Conservation (phyloP, 2,797 vertebrate species). For the Hyperoplus lanceolatus region DNA sequence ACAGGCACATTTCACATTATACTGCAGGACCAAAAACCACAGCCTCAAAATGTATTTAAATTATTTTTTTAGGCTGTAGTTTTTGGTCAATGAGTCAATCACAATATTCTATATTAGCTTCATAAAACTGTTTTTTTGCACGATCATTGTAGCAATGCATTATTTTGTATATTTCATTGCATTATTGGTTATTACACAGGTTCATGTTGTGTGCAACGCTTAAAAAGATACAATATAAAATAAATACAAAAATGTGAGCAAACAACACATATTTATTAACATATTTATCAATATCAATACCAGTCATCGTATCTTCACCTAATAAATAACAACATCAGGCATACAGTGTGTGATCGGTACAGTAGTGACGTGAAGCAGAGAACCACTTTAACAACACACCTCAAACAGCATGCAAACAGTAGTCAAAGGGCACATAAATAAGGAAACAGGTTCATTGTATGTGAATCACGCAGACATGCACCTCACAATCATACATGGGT, state of each 20-base stretch:
- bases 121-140: not conserved
- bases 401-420: slow-evolving; percentile 53
- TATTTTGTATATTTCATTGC: not conserved
- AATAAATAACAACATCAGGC: slow-evolving; percentile 55
- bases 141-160: not conserved
- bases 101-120: not conserved
- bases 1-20: too few relatives aligned
- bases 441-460: slow-evolving; percentile 15
- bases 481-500: not conserved
- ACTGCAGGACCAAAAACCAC: too few relatives aligned
- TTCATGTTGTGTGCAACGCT: not conserved
- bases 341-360: slow-evolving; percentile 30
- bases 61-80: not conserved
- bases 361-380: slow-evolving; percentile 22
- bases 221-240: not conserved
- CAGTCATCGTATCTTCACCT: slow-evolving; percentile 26
- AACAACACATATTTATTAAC: slow-evolving; percentile 51
- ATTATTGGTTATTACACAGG: not conserved
- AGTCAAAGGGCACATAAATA: slow-evolving; percentile 33
- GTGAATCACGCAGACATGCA: slow-evolving; percentile 1
- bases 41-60: not conserved
- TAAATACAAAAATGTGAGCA: slow-evolving; percentile 19
- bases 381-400: slow-evolving; percentile 51
- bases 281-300: slow-evolving; percentile 21
- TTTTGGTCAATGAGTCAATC: not conserved